Conservation (phyloP, 2,888 invertebrate genomes). For the Lepidochrysops patricia region DNA sequence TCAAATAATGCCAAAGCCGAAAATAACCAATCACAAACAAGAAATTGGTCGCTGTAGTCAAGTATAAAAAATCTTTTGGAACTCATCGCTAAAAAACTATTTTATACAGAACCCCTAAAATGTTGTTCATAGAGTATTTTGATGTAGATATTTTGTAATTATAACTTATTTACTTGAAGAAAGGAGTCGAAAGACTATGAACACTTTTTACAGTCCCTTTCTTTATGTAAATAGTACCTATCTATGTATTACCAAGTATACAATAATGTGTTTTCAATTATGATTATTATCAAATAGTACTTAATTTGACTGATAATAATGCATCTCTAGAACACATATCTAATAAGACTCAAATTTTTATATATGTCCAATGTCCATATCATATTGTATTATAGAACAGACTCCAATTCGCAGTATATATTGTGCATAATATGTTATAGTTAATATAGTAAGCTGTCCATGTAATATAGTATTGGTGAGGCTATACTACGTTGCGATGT, state of each 20-base stretch:
- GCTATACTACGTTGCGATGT: no score
- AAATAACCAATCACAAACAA: background rate
- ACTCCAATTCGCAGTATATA: background rate
- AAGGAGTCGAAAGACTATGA: no score
- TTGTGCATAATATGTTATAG: conserved; percentile 1
- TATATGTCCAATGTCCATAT: background rate
- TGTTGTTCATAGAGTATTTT: background rate
- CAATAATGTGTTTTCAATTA: no score
- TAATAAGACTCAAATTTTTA: background rate
- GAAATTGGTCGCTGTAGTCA: background rate
- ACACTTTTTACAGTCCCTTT: no score
- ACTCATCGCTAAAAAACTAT: background rate
- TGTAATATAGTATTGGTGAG: background rate
- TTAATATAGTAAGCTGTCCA: background rate
- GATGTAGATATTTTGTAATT: background rate
- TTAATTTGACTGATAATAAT: background rate
- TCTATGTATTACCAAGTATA: background rate
- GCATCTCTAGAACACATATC: background rate
- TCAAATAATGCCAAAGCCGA: background rate
- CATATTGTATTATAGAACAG: background rate
- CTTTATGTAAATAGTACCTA: background rate
- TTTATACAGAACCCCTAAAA: background rate
- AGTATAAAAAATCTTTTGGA: background rate
- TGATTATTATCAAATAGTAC: background rate
- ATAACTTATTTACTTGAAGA: background rate